Percentiles rank a stretch among this genome's conserved stretches.
These are phyloP conservation scores for Andrena minutula DNA, from an alignment of 2,888 invertebrate species.

Conservation along the genomic window DNA sequence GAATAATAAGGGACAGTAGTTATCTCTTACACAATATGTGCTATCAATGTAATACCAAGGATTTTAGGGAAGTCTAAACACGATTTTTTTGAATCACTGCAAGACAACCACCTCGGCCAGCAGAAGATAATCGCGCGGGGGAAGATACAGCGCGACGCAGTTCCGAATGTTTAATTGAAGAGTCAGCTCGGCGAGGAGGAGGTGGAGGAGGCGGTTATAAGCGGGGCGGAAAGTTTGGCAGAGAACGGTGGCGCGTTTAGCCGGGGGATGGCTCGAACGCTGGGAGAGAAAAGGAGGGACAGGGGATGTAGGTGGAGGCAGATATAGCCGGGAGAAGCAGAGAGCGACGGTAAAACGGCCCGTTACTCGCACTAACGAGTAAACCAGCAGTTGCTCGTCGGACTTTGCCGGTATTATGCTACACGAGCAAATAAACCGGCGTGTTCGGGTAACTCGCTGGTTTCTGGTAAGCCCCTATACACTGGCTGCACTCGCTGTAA, in stretches of 20 bases:
- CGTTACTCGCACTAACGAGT: slow-evolving; percentile 75
- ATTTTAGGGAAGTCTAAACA: too few species aligned
- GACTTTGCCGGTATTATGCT: slow-evolving; percentile 74
- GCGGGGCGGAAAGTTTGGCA: slow-evolving; percentile 61
- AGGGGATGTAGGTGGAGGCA: not conserved
- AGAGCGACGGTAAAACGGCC: slow-evolving; percentile 67
- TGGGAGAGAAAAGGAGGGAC: not conserved
- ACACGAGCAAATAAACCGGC: slow-evolving; percentile 75
- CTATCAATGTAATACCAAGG: too few species aligned
- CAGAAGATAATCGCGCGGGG: slow-evolving; percentile 29
- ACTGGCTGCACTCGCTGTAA: slow-evolving; percentile 71
- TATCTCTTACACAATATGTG: too few species aligned
- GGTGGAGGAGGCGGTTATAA: slow-evolving; percentile 28
- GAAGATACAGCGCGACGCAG: slow-evolving; percentile 59
- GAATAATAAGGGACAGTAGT: too few species aligned
- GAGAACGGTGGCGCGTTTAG: slow-evolving; percentile 63
- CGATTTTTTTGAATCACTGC: not conserved
- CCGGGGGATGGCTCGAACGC: slow-evolving; percentile 29
- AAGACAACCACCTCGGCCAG: not conserved
- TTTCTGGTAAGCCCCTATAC: slow-evolving; percentile 75
- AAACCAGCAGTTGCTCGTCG: slow-evolving; percentile 75
- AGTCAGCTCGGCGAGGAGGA: slow-evolving; percentile 44
- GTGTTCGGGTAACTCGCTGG: slow-evolving; percentile 75
- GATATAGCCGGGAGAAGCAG: slow-evolving; percentile 48
- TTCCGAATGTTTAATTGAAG: slow-evolving; percentile 66